These are phyloP conservation scores for Allolobophora icterica DNA, from an alignment of 2,888 invertebrate genomes.

Conservation along the genomic window DNA sequence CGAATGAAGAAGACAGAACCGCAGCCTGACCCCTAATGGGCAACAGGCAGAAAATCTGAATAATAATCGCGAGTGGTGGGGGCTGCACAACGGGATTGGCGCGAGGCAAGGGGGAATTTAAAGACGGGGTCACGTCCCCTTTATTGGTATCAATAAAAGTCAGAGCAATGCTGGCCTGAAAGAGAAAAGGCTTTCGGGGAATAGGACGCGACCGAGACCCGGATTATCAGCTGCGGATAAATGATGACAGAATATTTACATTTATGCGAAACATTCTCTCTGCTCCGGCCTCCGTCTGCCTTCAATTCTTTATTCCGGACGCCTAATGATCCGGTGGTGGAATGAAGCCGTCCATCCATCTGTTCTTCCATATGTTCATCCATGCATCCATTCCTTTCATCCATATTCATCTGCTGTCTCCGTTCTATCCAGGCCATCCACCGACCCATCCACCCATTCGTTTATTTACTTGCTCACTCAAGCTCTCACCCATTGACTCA, in stretches of 20 bases:
- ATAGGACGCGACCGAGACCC: background rate
- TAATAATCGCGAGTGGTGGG: background rate
- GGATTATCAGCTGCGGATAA: slow-evolving; percentile 17
- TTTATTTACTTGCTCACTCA: no score
- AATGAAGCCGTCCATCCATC: slow-evolving; percentile 3
- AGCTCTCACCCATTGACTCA: no score
- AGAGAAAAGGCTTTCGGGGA: background rate
- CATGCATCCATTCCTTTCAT: background rate
- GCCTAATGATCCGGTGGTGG: background rate
- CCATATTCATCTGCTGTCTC: background rate
- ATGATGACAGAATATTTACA: slow-evolving; percentile 17
- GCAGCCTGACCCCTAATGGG: slow-evolving; percentile 17
- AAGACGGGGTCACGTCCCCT: slow-evolving; percentile 11
- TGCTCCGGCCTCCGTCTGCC: background rate
- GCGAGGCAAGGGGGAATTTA: background rate
- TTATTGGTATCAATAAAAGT: slow-evolving; percentile 17
- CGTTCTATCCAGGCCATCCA: background rate
- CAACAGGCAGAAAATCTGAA: slow-evolving; percentile 17
- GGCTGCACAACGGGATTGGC: background rate
- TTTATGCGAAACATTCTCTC: background rate
- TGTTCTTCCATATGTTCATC: slow-evolving; percentile 7
- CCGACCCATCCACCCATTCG: no score
- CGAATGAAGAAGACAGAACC: background rate
- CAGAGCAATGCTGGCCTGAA: background rate
- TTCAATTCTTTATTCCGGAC: background rate